phyloP scores from a whole-genome alignment of 1,140 invertebrate species.

The Ooceraea biroi region DNA sequence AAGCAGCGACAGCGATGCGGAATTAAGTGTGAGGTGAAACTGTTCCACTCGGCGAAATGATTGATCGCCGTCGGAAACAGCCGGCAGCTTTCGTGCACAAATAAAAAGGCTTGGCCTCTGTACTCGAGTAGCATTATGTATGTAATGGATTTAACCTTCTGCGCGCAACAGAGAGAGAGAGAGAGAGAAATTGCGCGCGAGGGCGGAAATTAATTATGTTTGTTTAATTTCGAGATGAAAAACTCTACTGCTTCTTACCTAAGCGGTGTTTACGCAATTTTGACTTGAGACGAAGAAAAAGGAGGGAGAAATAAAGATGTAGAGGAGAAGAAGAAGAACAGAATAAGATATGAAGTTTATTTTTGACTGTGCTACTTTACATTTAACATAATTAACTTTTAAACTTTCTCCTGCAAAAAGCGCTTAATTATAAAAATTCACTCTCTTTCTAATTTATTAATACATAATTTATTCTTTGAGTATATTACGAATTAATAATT shows the following conservation, averaged over 20 bases:
- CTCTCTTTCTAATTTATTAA: too few species aligned
- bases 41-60: slow-evolving; percentile 43
- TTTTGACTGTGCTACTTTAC: too few species aligned
- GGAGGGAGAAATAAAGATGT: not conserved
- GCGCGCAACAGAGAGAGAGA: not conserved
- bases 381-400: too few species aligned
- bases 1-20: not conserved
- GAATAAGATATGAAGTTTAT: not conserved
- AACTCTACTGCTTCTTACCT: slow-evolving; percentile 40
- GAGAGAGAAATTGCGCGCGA: not conserved
- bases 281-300: not conserved
- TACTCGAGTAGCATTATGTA: slow-evolving; percentile 47
- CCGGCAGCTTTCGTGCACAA: slow-evolving; percentile 56
- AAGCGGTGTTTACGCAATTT: not conserved
- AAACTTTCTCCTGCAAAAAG: too few species aligned
- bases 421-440: too few species aligned
- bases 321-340: not conserved
- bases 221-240: slow-evolving; percentile 74
- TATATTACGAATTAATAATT: too few species aligned
- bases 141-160: slow-evolving; percentile 65
- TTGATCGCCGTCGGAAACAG: slow-evolving; percentile 57
- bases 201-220: slow-evolving; percentile 71
- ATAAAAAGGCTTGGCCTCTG: slow-evolving; percentile 62
- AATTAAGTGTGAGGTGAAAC: slow-evolving; percentile 43
- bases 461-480: too few species aligned